Conservation (phyloP, 2,888 invertebrate genomes). For the Petrolisthes cinctipes region DNA sequence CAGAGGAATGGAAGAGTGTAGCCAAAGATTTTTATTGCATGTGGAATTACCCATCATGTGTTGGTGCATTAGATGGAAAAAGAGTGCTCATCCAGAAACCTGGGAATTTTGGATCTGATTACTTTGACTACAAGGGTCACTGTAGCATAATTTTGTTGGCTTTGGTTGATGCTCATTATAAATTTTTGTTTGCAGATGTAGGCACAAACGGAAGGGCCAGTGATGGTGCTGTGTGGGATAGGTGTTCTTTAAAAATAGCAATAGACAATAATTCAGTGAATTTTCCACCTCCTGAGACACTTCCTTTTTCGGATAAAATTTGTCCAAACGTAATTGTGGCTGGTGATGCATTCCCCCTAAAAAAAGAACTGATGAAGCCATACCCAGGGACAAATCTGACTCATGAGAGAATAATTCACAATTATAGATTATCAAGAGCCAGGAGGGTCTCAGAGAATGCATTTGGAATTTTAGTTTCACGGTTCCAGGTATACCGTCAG, state of each 20-base stretch:
- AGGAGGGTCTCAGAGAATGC: neutral
- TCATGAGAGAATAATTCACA: neutral
- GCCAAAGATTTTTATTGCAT: neutral
- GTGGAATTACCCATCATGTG: constrained; percentile 4
- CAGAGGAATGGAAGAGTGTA: constrained; percentile 1
- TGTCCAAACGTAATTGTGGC: neutral
- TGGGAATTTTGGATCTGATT: constrained; percentile 10
- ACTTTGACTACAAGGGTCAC: constrained; percentile 2
- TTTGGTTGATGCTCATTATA: constrained; percentile 4
- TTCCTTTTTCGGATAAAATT: neutral
- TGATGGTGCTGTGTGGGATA: neutral
- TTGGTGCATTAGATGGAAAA: constrained; percentile 16
- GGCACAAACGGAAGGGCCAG: constrained; percentile 1
- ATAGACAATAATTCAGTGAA: neutral
- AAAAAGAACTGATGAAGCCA: neutral
- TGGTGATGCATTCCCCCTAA: neutral
- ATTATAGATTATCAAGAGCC: constrained; percentile 4
- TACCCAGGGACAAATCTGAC: neutral
- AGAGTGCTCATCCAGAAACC: neutral
- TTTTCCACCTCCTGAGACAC: neutral
- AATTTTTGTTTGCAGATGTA: constrained; percentile 7
- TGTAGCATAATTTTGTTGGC: neutral
- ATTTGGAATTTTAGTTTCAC: constrained; percentile 1
- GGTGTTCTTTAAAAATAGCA: constrained; percentile 1
- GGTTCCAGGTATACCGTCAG: constrained; percentile 1